Base-by-base conservation (phyloP, 2,113 vertebrate species). In the Bambusicola thoracicus region DNA sequence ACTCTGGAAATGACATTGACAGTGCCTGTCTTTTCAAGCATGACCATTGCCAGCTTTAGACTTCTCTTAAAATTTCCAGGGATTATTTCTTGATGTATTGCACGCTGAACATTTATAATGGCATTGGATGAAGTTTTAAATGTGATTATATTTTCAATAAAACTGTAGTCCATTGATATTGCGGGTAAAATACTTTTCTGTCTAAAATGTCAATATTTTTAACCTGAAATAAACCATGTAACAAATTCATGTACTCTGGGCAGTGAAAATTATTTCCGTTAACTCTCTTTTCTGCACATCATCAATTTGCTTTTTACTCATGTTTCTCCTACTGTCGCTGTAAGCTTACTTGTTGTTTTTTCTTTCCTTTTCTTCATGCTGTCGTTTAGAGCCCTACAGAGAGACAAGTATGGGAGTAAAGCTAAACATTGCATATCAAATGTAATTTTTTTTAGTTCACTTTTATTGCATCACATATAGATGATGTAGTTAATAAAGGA, bases 391-490 rank as follows among this genome's bases (percentile, higher is more conserved):
- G 98, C 98, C 99, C 98, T 99, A 99, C 99, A 99, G 99, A 99
- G 99, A 99, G 99, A 99, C 99, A 99, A 99, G 99, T 99, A 99
- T 99, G 99, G 99, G 99, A 99, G 99, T 99, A 99, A 99, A 99
- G 99, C 99, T 99, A 99, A 99, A 99, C 99, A 99, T 99, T 99
- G 99, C 99, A 98, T 99, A 99, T 99, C 99, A 99, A 99, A 99
- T 99, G 99, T 99, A 99, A 99, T 99, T 99, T 98, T 98, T 98
- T 99, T 99, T 98, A 98, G 99, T 98, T 99, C 98, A 98, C 98
- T 98, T 99, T 98, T 98, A 98, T 98, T 98, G 98, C 98, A 98
- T 98, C 98, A 98, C 97, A 98, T 97, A 97, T 98, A 98, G 98
- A 98, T 97, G 97, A 98, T 97, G 97, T 98, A 97, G 97, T 97